Evolutionary conservation across 2,888 invertebrate genomes (phyloP), one percentile per base, ranked within the genome.

Genomic region (Smittia aterrima): DNA sequence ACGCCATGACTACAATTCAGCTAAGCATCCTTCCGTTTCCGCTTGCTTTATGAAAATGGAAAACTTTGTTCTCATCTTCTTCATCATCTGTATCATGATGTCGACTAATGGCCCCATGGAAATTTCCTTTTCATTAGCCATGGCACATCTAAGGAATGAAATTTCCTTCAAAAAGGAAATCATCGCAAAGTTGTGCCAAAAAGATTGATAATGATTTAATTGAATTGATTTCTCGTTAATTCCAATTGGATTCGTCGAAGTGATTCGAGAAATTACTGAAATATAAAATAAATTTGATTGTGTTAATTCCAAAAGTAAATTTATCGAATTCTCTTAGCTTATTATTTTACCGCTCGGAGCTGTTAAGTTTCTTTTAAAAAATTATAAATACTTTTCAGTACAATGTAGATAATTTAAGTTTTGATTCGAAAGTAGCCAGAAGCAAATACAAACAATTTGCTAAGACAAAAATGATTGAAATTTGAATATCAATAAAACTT

Each of bases 191-290:
- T 20, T 22, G 20, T 58, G 58, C 20, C 20, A 20, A 18, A 58
- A 18, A 18, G 58, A 58, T 58, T 58, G 58, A 58, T 58, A 58
- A 20, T 20, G 58, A 20, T 58, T 58, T 18, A 18, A 58, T 58
- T 58, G 20, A 58, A 58, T 58, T 18, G 58, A 58, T 58, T 58
- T n/a, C 58, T 58, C 16, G 18, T 58, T 58, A 18, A 58, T n/a
- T 47, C 58, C 2, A 11, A 47, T 47, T 2, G n/a, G 11, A n/a
- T 47, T 47, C 11, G 16, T 47, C 47, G 47, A n/a, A 47, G 16
- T 47, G 32, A 32, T 6, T 32, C 32, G 32, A 32, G 32, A 32
- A 32, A 32, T 6, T 32, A 9, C 32, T 32, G 32, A 32, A 32
- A 32, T 32, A 9, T 32, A 3, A 9, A 32, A 6, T 32, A 9